Evolutionary conservation across 37 sponge, comb jelly and placozoan genomes (phyloP).

Genomic region (Mnemiopsis leidyi): DNA sequence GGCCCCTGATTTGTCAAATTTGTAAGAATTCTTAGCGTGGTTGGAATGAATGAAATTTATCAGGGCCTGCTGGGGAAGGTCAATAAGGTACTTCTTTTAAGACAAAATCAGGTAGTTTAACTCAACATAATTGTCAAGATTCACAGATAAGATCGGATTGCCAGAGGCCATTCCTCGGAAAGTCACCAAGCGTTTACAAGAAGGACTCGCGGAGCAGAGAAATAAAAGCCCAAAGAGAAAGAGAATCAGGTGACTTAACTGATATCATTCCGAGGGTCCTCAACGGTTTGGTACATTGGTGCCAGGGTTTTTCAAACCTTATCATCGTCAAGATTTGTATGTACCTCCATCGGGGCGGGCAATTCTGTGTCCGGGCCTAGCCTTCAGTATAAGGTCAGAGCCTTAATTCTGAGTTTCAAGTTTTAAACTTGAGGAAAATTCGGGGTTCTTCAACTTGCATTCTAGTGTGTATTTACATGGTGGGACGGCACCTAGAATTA

Average conservation of each 20-base stretch:
- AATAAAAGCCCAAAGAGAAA: neutral
- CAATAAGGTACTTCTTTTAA: neutral
- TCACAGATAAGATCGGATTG: neutral
- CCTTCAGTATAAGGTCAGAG: neutral
- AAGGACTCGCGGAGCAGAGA: neutral
- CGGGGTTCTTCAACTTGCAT: neutral
- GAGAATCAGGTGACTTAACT: neutral
- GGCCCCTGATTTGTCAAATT: neutral
- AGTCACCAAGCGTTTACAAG: neutral
- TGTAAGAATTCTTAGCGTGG: too few relatives aligned
- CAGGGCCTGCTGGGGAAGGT: neutral
- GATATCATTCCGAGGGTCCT: neutral
- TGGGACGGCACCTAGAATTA: neutral
- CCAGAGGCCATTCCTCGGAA: neutral
- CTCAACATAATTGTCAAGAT: neutral
- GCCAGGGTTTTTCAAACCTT: neutral
- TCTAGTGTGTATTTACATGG: neutral
- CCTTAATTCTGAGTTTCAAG: neutral
- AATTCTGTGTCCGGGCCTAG: neutral
- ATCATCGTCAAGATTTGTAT: too few relatives aligned
- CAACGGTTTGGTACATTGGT: neutral
- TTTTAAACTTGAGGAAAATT: neutral
- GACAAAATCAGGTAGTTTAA: neutral
- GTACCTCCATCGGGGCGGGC: neutral
- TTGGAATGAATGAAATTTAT: neutral